These are phyloP conservation scores for Girardinichthys multiradiatus DNA, from an alignment of 2,113 vertebrate genomes.

Conservation along the genomic window DNA sequence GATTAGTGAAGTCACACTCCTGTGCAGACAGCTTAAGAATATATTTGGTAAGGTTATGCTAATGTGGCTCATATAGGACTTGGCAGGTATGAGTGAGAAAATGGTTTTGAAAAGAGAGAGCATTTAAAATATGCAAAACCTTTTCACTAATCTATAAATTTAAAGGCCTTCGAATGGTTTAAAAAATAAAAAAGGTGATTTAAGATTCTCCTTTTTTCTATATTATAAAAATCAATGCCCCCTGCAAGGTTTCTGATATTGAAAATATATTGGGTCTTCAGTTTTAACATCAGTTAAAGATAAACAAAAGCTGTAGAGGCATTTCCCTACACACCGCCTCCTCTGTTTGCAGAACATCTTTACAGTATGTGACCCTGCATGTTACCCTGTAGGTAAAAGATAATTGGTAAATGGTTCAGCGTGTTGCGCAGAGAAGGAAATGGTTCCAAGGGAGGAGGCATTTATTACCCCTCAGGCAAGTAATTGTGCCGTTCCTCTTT, in stretches of 20 bases:
- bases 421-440: constrained; percentile 64
- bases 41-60: constrained; percentile 43
- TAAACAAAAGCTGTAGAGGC: constrained; percentile 22
- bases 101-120: background rate
- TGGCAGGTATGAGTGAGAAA: background rate
- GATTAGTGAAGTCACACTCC: constrained; percentile 32
- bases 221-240: background rate
- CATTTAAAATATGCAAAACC: background rate
- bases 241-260: background rate
- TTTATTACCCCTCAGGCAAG: constrained; percentile 76
- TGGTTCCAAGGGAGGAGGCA: constrained; percentile 67
- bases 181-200: constrained; percentile 1
- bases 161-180: constrained; percentile 6
- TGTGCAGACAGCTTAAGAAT: constrained; percentile 19
- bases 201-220: background rate
- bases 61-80: background rate
- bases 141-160: constrained; percentile 1
- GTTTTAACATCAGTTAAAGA: constrained; percentile 8
- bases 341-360: constrained; percentile 44
- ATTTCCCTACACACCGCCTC: constrained; percentile 35
- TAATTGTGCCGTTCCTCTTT: constrained; percentile 76
- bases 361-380: constrained; percentile 61
- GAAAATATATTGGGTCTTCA: background rate
- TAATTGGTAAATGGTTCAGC: constrained; percentile 66
- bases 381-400: constrained; percentile 68